Base-by-base conservation (phyloP, 1,140 invertebrate species). In the Apolygus lucorum region DNA sequence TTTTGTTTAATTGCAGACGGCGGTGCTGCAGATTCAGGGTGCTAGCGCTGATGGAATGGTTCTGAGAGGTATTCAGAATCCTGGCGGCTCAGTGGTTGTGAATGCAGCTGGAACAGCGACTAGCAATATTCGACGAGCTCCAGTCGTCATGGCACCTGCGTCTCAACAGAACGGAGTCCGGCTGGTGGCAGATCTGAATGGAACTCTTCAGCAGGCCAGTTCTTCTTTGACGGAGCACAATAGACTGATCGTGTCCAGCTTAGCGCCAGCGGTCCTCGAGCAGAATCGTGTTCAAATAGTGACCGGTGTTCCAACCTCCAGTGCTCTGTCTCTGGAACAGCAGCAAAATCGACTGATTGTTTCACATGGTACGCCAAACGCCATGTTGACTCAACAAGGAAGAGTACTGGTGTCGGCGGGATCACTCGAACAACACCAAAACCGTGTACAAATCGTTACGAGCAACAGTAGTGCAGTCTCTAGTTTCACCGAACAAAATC, bases 81-180 rank as follows among this genome's bases (percentile, higher is more conserved):
- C 27, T 25, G 63, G 59, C 22, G 69, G 67, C 4, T 67, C 72
- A 17, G 71, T 72, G 24, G 68, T 74, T 8, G 27, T 74, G 63
- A 72, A 72, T 24, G 67, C 71, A 29, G 28, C 68, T 26, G 64
- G 64, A 34, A 25, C 67, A 2, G 54, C 67, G 29, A 29, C 28
- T 21, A 54, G 59, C 14, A 52, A 52, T 11, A 62, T 63, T 21
- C 25, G 67, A 52, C 24, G 34, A 66, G 13, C 54, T 42, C 14
- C 69, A 34, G 70, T 72, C 26, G 70, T 71, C 27, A 72, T 75
- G 17, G 70, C 74, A 11, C 71, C 74, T 11, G 69, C 74, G 0
- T 42, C 71, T n/a, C 72, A 70, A 29, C 75, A 76, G 66, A 76
- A 76, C 66, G 75, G 67, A 14, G 71, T 75, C 22, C 70, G 74